Evolutionary conservation across 2,113 vertebrate species (phyloP), one percentile per base, ranked within the genome.

Genomic region (Neogale vison): DNA sequence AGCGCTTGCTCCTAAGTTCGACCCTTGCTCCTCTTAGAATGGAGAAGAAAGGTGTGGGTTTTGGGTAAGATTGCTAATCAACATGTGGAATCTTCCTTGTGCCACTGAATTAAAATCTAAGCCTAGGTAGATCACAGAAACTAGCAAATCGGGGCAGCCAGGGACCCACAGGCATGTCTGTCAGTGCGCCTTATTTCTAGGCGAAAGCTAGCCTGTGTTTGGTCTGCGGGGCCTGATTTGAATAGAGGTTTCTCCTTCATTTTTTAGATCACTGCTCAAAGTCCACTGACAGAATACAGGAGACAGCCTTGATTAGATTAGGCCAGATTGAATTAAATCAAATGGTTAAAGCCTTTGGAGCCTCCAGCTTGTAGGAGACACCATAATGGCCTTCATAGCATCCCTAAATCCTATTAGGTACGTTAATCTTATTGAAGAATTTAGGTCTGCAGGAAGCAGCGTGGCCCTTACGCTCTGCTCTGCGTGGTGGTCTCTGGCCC

Each of bases 261-360:
- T 92, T 93, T 98, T 98, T 97, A 89, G 74, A 84, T 91, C 65
- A 96, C 90, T 97, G 80, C 88, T 98, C 97, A 97, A 21, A 87
- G 87, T 97, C 94, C 69, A 50, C 92, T 96, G 98, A 97, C 96
- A 98, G 90, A 98, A 98, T 92, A 97, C 93, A 98, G 97, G 97
- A 98, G 97, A 97, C 96, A 98, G 90, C 52, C 92, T 98, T 98
- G 98, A 99, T 99, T 99, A 98, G 98, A 99, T 99, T 98, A 99
- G 98, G 97, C 98, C 93, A 98, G 98, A 98, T 98, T 95, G 98
- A 98, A 99, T 99, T 98, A 98, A 98, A 98, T 98, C 91, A 63
- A 98, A 98, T 98, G 96, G 98, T 98, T 98, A 95, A 93, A 98
- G 97, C 98, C 97, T 98, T 98, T 98, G 98, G 97, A 98, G 98